These are phyloP conservation scores for Alectoris magna DNA, from an alignment of 2,797 vertebrate genomes.

Conservation along the genomic window DNA sequence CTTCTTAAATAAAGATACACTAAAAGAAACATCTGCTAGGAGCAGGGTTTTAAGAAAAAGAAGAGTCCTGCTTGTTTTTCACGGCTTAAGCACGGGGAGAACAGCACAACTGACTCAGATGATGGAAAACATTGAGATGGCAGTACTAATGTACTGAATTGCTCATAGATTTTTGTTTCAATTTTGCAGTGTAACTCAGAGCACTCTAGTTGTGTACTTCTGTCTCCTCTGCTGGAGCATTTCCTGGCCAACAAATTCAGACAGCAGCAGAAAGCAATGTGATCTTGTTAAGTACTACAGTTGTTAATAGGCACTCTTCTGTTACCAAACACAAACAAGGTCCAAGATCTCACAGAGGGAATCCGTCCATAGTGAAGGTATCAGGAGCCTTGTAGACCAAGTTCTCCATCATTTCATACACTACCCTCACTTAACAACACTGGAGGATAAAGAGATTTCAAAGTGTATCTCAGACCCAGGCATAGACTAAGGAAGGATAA, in stretches of 20 bases:
- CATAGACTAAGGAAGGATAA: neutral
- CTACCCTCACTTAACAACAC: neutral
- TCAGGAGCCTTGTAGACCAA: neutral
- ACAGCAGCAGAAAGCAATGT: neutral
- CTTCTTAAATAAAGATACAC: neutral
- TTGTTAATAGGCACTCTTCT: neutral
- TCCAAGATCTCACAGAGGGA: neutral
- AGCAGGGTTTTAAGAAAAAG: neutral
- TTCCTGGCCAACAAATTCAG: constrained; percentile 1
- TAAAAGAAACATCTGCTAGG: neutral
- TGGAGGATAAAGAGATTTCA: constrained; percentile 1
- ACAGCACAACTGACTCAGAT: constrained; percentile 20
- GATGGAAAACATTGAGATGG: constrained; percentile 46
- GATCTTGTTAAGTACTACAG: neutral
- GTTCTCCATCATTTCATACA: neutral
- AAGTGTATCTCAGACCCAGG: neutral
- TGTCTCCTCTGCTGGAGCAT: constrained; percentile 13
- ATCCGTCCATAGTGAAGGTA: neutral
- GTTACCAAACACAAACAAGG: neutral
- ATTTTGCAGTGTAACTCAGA: constrained; percentile 34
- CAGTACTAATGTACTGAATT: constrained; percentile 23
- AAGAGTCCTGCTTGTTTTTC: neutral
- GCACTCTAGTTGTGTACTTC: neutral
- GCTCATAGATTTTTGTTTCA: constrained; percentile 50
- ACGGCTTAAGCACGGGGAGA: neutral